Base-by-base conservation (phyloP, 2,888 invertebrate species). In the Sipha maydis region DNA sequence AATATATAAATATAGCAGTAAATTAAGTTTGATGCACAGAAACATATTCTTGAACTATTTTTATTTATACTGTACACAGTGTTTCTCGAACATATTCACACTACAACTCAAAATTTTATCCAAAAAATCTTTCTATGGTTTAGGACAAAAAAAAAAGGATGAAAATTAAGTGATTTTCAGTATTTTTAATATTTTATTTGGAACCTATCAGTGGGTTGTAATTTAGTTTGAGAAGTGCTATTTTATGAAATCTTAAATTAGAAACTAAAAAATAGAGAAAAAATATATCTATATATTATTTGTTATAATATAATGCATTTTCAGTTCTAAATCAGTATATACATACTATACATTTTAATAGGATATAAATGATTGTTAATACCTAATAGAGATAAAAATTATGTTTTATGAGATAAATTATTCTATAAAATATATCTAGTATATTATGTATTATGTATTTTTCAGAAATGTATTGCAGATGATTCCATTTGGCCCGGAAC, bases 401-500 rank as follows among this genome's bases (percentile, higher is more conserved):
- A 67, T 3, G 8, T 9, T 34, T 17, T 17, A 73, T 71, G 34
- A 11, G 9, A 73, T 19, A 34, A 28, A 67, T n/a, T 21, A 34
- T 4, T 31, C 38, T 76, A 11, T 38, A 19, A 83, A 73, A 25
- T 75, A 28, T 41, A 84, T 7, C 28, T 38, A 38, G 14, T 84
- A 76, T 28, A 28, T 69, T 34, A 11, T 61, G 61, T 84, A 41
- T 41, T 28, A 79, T 61, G 9, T 25, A 31, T 7, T 76, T 77
- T 89, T 76, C 84, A 90, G 90, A 14, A 88, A 90, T 73, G 84
- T 90, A 34, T 69, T 90, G 89, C 93, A 94, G 86, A 93, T 94
- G 89, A 93, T 97, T 85, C 94, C 94, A 54, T 97, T 95, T 92
- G 96, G 96, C 54, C 96, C 96, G 0, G 92, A 93, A 88, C 95